These are phyloP conservation scores for Anolis sagrei DNA, from an alignment of 2,113 vertebrate genomes.

Conservation along the genomic window DNA sequence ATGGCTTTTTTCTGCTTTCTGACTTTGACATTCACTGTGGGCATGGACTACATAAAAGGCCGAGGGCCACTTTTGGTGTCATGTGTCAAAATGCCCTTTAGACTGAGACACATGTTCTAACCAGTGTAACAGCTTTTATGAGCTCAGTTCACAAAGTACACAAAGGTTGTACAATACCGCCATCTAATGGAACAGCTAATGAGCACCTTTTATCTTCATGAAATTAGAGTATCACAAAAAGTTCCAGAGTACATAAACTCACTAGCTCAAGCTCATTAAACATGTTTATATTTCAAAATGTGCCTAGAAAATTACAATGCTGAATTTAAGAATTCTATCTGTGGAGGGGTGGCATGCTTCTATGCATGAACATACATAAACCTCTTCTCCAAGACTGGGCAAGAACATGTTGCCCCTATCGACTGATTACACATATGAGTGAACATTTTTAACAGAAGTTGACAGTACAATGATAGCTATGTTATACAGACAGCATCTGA, in stretches of 20 bases:
- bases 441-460: too few species aligned
- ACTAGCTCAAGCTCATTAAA: neutral
- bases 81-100: conserved; percentile 1
- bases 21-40: neutral
- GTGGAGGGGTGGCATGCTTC: too few species aligned
- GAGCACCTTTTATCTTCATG: neutral
- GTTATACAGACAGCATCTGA: too few species aligned
- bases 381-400: too few species aligned
- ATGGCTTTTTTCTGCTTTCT: neutral
- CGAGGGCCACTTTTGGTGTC: neutral
- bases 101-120: neutral
- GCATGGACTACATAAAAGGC: neutral
- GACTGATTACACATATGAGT: too few species aligned
- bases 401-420: too few species aligned
- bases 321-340: neutral
- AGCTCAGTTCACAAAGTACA: neutral
- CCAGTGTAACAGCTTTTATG: neutral
- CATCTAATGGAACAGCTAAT: conserved; percentile 20
- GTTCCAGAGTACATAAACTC: neutral
- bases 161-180: conserved; percentile 1
- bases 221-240: neutral
- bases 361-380: neutral
- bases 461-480: neutral
- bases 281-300: neutral
- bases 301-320: neutral